These are phyloP conservation scores for Osedax fenrisi DNA, from an alignment of 2,888 invertebrate species.

Conservation along the genomic window DNA sequence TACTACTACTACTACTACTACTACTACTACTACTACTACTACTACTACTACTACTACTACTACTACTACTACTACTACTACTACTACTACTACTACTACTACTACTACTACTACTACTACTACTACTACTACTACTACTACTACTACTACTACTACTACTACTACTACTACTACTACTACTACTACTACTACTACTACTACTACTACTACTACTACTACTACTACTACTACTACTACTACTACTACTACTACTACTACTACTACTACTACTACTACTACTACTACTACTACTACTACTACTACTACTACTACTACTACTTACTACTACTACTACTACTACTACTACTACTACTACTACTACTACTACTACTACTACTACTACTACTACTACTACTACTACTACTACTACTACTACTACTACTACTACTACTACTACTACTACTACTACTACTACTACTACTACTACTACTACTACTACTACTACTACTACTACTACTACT, in stretches of 20 bases:
- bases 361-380: constrained; percentile 2
- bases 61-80: not conserved
- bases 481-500: not conserved
- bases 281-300: no score
- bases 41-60: not conserved
- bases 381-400: constrained; percentile 2
- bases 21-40: not conserved
- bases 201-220: no score
- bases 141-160: no score
- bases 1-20: not conserved
- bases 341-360: not conserved
- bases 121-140: constrained; percentile 2
- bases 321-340: no score
- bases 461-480: not conserved
- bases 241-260: constrained; percentile 2
- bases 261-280: no score
- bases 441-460: not conserved
- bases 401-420: constrained; percentile 2
- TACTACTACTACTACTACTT: not conserved
- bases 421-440: not conserved
- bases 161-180: no score
- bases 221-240: constrained; percentile 2
- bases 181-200: not conserved
- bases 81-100: not conserved
- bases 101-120: not conserved